Evolutionary conservation across 2,113 vertebrate genomes (phyloP).

Genomic region (Nesoenas mayeri): DNA sequence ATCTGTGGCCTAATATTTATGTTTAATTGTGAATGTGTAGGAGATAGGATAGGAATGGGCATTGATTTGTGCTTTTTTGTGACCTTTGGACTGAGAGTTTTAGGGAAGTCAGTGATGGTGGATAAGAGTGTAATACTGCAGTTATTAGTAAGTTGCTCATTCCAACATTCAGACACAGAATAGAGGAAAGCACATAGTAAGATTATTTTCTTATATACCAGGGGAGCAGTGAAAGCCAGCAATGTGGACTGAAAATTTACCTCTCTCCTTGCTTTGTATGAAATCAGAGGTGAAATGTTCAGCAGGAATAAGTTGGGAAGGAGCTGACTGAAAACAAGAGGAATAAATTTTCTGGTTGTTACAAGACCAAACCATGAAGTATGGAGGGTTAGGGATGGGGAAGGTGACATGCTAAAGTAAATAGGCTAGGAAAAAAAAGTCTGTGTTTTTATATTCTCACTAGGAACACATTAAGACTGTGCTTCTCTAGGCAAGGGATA

Average conservation of each 20-base stretch:
- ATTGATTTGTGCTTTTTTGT: not conserved
- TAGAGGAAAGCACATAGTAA: not conserved
- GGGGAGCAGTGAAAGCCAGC: not conserved
- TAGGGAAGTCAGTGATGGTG: not conserved
- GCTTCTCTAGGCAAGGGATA: not conserved
- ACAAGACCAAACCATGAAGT: not conserved
- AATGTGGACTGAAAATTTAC: fast-evolving
- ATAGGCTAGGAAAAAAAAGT: not conserved
- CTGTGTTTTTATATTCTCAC: not conserved
- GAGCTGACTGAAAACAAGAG: not conserved
- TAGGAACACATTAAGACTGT: not conserved
- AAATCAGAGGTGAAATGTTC: not conserved
- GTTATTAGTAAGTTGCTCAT: not conserved
- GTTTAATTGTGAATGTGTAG: not conserved
- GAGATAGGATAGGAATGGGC: not conserved
- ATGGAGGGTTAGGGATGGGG: not conserved
- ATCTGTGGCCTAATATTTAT: not conserved
- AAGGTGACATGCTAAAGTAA: not conserved
- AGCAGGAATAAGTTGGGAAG: not conserved
- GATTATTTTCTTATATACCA: not conserved
- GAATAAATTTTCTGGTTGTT: not conserved
- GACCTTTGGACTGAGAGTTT: not conserved
- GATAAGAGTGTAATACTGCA: not conserved
- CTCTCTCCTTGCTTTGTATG: not conserved
- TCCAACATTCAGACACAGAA: not conserved